Conservation (phyloP, 2,797 vertebrate species). For the Pseudomugil gertrudae region DNA sequence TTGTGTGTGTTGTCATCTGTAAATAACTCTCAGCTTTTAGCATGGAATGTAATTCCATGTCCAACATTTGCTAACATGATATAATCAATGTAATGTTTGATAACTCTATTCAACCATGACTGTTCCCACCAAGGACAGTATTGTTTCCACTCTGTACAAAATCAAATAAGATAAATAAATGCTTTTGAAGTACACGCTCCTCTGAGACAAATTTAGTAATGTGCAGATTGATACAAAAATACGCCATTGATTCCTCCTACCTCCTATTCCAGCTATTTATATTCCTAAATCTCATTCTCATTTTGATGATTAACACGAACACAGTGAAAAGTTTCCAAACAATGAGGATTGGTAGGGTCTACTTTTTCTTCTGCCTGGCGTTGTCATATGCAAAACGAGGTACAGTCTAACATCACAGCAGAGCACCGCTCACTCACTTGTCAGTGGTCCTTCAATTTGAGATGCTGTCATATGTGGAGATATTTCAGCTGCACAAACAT, state of each 20-base stretch:
- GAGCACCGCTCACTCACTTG: background rate
- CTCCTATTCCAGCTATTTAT: background rate
- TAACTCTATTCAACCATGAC: background rate
- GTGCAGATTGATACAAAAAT: background rate
- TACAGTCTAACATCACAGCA: background rate
- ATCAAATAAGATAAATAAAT: background rate
- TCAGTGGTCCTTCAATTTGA: background rate
- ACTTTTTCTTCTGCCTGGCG: background rate
- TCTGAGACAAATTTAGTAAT: background rate
- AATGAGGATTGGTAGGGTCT: background rate
- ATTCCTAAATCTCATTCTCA: background rate
- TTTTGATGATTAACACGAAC: background rate
- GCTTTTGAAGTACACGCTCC: background rate
- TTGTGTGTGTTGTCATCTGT: conserved; percentile 1
- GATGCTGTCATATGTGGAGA: background rate
- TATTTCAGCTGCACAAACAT: background rate
- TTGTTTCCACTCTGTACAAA: no score
- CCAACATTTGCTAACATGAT: background rate
- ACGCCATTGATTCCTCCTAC: background rate
- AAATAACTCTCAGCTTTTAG: conserved; percentile 9
- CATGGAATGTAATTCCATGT: background rate
- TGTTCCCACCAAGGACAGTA: no score
- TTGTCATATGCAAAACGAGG: background rate
- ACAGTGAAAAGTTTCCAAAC: background rate
- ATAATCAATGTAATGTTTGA: background rate